A percentile compares a stretch with the other conserved stretches of the same genome.
Conservation (phyloP, 2,888 invertebrate species). For the Apamea sordens region DNA sequence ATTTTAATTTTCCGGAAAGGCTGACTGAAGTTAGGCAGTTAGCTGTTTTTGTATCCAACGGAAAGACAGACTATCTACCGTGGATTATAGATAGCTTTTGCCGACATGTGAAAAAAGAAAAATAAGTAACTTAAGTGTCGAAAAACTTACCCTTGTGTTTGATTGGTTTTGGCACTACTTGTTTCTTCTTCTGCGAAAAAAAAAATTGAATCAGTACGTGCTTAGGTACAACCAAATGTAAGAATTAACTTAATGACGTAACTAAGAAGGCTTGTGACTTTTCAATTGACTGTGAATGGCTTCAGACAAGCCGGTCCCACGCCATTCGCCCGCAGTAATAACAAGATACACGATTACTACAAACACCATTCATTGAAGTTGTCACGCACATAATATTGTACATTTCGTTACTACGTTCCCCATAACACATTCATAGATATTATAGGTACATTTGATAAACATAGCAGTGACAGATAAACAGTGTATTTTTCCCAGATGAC, state of each 20-base stretch:
- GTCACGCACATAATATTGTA: conserved; percentile 22
- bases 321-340: conserved; percentile 7
- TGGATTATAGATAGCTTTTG: not conserved
- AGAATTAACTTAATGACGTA: not conserved
- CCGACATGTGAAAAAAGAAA: not conserved
- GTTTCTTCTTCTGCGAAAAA: conserved; percentile 74
- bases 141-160: conserved; percentile 75
- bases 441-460: not conserved
- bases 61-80: not conserved
- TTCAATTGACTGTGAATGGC: not conserved
- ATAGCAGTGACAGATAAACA: not conserved
- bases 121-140: not conserved
- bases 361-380: conserved; percentile 49
- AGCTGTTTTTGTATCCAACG: not conserved
- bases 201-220: conserved; percentile 27
- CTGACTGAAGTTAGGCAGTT: not conserved
- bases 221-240: not conserved
- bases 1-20: not conserved
- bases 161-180: conserved; percentile 51
- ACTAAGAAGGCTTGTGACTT: not conserved
- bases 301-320: conserved; percentile 15
- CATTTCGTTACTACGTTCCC: conserved; percentile 9
- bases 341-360: conserved; percentile 13
- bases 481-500: not conserved
- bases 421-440: conserved; percentile 20